Percentiles rank a stretch among this genome's conserved stretches.
Evolutionary conservation across 2,113 vertebrate genomes (phyloP).

Genomic region (Lasiurus cinereus): DNA sequence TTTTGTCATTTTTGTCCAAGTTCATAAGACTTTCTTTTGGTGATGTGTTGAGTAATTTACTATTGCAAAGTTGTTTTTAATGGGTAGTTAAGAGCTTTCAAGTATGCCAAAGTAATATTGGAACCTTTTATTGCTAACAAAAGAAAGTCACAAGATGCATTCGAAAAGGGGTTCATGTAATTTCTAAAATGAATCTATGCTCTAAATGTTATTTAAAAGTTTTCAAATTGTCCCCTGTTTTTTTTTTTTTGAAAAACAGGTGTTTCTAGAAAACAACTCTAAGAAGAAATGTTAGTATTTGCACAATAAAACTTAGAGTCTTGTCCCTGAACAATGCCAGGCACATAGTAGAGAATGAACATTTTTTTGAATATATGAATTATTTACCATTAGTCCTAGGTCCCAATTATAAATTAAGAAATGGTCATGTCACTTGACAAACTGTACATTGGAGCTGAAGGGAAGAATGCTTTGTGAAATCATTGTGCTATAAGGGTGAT

Average conservation of each 20-base stretch:
- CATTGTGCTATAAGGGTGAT: slow-evolving; percentile 41
- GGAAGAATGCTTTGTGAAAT: slow-evolving; percentile 51
- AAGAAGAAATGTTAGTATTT: slow-evolving; percentile 32
- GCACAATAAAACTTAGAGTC: slow-evolving; percentile 28
- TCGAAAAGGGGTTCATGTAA: slow-evolving; percentile 39
- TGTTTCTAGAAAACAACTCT: slow-evolving; percentile 59
- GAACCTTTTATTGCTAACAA: slow-evolving; percentile 42
- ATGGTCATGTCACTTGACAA: slow-evolving; percentile 43
- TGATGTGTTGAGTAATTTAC: slow-evolving; percentile 62
- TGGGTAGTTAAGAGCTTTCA: slow-evolving; percentile 41
- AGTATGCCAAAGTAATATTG: slow-evolving; percentile 15
- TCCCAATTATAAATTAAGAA: slow-evolving; percentile 58
- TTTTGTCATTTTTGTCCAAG: neutral
- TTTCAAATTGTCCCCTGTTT: slow-evolving; percentile 57
- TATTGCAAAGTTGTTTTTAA: slow-evolving; percentile 59
- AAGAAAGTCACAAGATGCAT: slow-evolving; percentile 44
- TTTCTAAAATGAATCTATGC: slow-evolving; percentile 52
- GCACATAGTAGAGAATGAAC: neutral
- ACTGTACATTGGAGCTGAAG: slow-evolving; percentile 21
- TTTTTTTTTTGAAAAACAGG: slow-evolving; percentile 60
- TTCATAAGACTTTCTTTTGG: slow-evolving; percentile 41
- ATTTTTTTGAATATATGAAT: slow-evolving; percentile 35
- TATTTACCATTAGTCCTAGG: slow-evolving; percentile 45
- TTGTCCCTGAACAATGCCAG: neutral
- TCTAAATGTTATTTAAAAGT: slow-evolving; percentile 70